A percentile compares a stretch with the other conserved stretches of the same genome.
phyloP scores from a whole-genome alignment of 2,888 invertebrate species.

The Luffia ferchaultella region DNA sequence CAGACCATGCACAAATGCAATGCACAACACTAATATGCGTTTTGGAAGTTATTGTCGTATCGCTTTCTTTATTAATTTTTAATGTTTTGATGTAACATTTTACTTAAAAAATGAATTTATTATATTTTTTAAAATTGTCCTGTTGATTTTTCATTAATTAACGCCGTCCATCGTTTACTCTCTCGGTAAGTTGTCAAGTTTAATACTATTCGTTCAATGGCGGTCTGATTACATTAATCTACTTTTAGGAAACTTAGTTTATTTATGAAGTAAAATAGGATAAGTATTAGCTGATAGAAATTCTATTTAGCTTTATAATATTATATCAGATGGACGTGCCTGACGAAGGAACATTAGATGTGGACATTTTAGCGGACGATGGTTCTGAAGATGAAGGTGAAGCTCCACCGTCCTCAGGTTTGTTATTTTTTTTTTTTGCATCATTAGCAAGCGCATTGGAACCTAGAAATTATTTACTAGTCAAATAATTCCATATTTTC shows the following conservation, averaged over 20 bases:
- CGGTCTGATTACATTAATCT: constrained; percentile 44
- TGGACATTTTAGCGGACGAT: constrained; percentile 78
- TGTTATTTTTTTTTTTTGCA: constrained; percentile 42
- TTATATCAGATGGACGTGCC: constrained; percentile 55
- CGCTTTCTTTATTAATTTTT: constrained; percentile 28
- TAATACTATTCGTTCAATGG: constrained; percentile 58
- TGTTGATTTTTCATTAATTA: constrained; percentile 33
- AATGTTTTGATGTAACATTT: constrained; percentile 23
- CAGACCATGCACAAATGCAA: neutral
- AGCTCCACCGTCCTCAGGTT: constrained; percentile 65
- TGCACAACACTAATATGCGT: constrained; percentile 5
- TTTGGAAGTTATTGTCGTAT: constrained; percentile 32
- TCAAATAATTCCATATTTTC: neutral
- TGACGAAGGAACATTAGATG: constrained; percentile 66
- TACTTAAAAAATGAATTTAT: constrained; percentile 39
- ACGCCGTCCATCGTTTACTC: constrained; percentile 43
- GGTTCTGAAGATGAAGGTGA: constrained; percentile 80
- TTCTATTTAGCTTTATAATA: neutral
- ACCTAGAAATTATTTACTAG: neutral
- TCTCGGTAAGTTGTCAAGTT: constrained; percentile 55
- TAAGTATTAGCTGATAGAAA: neutral
- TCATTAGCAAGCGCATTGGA: neutral
- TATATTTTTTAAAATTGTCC: constrained; percentile 29
- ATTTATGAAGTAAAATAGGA: neutral
- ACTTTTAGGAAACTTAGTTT: neutral